Base-by-base conservation (phyloP, 1,140 invertebrate genomes). In the Coenobita brevimanus region DNA sequence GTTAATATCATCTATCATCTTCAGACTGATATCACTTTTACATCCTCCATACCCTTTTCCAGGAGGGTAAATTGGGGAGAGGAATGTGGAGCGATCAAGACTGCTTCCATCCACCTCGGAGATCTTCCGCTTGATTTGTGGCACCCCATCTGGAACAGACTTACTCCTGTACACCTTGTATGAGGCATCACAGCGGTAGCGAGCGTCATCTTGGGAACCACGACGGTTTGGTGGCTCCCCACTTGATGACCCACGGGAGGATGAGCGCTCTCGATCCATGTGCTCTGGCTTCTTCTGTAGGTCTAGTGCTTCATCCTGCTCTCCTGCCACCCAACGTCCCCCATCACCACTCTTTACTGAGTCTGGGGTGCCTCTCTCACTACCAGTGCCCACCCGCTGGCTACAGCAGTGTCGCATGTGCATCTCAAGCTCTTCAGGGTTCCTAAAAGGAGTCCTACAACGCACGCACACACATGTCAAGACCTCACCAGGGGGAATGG, bases 361-460 rank as follows among this genome's bases (percentile, higher is more conserved):
- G 15, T 82, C 97, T 93, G 0, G 96, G 96, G 0, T 85, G 36
- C 76, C 64, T 60, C 86, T 75, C 67, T 96, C 96, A 0, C 96
- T 96, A 13, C 96, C 97, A 10, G 95, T 95, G 10, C 96, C 92
- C 0, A 96, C 93, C 30, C 79, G 30, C 30, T 94, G 94, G 92
- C 95, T 95, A 91, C 96, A 96, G 91, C 96, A 96, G 91, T 95
- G 95, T 89, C 93, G 93, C 83, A 94, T 94, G 92, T 96, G 96
- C 84, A 94, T 93, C 88, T 96, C 94, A 86, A 96, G 92, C 86
- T 95, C 95, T 88, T 96, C 95, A 50, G 94, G 93, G 92, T 94
- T 95, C 91, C 94, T 93, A 90, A 95, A 96, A 10, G 94, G 62
- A 8, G 54, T 73, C 27, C 85, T 64, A 24, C 85, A 87, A 27